These are phyloP conservation scores for Carposina sasakii DNA, from an alignment of 1,140 invertebrate genomes.

Conservation along the genomic window DNA sequence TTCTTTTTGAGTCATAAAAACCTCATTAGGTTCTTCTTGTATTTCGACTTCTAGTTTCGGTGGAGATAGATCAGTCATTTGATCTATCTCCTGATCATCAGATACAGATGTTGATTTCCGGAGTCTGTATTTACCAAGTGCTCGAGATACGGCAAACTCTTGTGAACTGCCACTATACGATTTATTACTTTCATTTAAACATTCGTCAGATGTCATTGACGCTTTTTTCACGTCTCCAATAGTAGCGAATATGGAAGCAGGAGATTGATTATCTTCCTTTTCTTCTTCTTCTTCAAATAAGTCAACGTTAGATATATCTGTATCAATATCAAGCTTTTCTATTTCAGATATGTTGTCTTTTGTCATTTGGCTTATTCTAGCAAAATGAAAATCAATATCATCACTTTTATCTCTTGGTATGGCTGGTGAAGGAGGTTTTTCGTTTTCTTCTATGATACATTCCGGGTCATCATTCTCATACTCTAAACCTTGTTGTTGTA, in stretches of 20 bases:
- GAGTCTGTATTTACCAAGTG: conserved; percentile 86
- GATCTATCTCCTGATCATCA: conserved; percentile 77
- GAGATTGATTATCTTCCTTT: conserved; percentile 75
- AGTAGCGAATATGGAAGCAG: conserved; percentile 80
- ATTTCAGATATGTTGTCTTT: conserved; percentile 65
- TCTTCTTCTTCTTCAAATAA: conserved; percentile 76
- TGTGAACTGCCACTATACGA: conserved; percentile 69
- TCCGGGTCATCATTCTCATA: conserved; percentile 42
- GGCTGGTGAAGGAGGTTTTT: conserved; percentile 30
- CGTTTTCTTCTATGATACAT: conserved; percentile 53
- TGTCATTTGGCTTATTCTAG: conserved; percentile 65
- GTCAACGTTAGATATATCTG: conserved; percentile 74
- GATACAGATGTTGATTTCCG: conserved; percentile 80
- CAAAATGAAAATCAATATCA: conserved; percentile 68
- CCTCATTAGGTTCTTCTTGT: conserved; percentile 44
- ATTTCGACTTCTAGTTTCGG: conserved; percentile 67
- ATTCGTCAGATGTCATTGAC: conserved; percentile 72
- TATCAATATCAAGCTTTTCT: conserved; percentile 70
- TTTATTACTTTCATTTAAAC: conserved; percentile 74
- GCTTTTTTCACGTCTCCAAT: conserved; percentile 81
- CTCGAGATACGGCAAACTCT: conserved; percentile 89
- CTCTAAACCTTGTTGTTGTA: conserved; percentile 63
- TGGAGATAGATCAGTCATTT: conserved; percentile 65
- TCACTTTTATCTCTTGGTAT: conserved; percentile 64
- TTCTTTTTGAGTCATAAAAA: conserved; percentile 38